Conservation (phyloP, 2,888 invertebrate species). For the Meta bourneti region DNA sequence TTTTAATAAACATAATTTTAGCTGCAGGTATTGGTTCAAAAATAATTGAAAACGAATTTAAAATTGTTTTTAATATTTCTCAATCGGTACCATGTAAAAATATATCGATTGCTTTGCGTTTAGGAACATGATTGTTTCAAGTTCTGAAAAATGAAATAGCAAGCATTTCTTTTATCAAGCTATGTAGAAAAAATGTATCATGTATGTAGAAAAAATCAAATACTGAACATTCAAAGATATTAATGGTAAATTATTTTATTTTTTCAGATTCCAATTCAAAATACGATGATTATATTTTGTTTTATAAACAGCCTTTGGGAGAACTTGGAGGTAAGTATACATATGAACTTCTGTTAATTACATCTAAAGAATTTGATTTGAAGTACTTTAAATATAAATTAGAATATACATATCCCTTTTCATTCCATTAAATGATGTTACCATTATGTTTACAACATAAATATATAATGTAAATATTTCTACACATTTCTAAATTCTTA, state of each 20-base stretch:
- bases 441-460: not conserved
- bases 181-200: no score
- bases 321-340: not conserved
- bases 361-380: not conserved
- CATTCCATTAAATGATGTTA: not conserved
- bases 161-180: no score
- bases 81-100: no score
- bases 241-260: not conserved
- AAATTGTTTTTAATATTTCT: no score
- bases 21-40: no score
- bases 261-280: not conserved
- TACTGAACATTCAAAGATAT: no score
- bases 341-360: not conserved
- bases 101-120: no score
- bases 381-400: not conserved
- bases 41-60: no score
- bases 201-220: no score
- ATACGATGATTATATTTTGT: constrained; percentile 7
- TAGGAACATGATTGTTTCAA: no score
- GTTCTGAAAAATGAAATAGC: no score
- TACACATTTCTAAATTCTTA: not conserved
- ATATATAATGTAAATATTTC: not conserved
- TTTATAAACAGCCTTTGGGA: constrained; percentile 1
- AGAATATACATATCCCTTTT: not conserved
- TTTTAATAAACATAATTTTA: no score